Evolutionary conservation across 1,140 invertebrate genomes (phyloP), one percentile per base, ranked within the genome.

Genomic region (Frieseomelitta varia): DNA sequence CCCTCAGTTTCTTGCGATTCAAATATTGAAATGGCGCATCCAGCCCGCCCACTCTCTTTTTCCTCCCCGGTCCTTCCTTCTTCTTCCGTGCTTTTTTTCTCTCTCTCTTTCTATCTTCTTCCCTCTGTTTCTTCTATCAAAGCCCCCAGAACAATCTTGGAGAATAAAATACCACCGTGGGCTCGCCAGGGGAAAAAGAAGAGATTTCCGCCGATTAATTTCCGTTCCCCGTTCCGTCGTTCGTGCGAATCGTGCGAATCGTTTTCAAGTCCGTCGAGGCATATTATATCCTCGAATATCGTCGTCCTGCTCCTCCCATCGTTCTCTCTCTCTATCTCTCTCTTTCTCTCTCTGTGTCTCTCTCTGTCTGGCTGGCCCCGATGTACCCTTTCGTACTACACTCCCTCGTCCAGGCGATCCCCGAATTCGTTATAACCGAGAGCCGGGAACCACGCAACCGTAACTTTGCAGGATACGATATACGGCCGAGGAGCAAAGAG

Each of bases 391-490:
- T 51, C 78, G 12, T n/a, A 34, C 73, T n/a, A n/a, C 67, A 21
- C 39, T 19, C 80, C 85, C 80, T 87, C 81, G 85, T 87, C 81
- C 85, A 47, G 58, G 51, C 85, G 69, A 87, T 87, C 75, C 61
- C 81, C 87, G 86, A 88, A 88, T 88, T 88, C 86, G 86, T 87
- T 87, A 87, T 85, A 84, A 87, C 86, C 81, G 76, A 27, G 47
- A 87, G 85, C 67, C 81, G 77, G 53, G 86, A 87, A 58, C 86
- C 82, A 88, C 79, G 87, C 82, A 82, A 88, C 86, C 86, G 87
- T 87, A 85, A 87, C 86, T 88, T 87, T 11, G 86, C 68, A 58
- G 86, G 81, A 85, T 85, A 81, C 87, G 87, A 87, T 84, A 73
- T 87, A 76, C 79, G 72, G 65, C 27, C 15, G 75, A 51, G 21